Base-by-base conservation (phyloP, 2,888 invertebrate species). In the Apodemia mormo region DNA sequence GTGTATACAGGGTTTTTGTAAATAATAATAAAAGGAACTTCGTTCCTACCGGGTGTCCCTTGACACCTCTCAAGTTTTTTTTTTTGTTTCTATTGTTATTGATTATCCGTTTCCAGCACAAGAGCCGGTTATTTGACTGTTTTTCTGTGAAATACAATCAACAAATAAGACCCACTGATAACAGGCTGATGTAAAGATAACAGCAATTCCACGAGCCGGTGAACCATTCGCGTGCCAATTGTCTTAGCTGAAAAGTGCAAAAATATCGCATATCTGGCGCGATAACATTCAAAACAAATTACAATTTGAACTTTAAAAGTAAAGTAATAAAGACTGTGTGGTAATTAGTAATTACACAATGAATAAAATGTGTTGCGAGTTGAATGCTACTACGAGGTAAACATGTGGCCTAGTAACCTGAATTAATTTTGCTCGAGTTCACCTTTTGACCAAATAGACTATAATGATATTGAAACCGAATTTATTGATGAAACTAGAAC, bases 181-280 rank as follows among this genome's bases (percentile, higher is more conserved):
- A 52, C 5, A 52, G 7, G 14, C 52, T 52, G 52, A 52, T 52
- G 52, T n/a, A 52, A 52, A n/a, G 52, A 52, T 52, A n/a, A 52
- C 14, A n/a, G 52, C n/a, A n/a, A n/a, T 52, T 52, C 52, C 52
- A 14, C 14, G 52, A 52, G 52, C n/a, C 52, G 3, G 52, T n/a
- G 52, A 52, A 52, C n/a, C n/a, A 52, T 52, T 6, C 52, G 52
- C 52, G n/a, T 52, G 52, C 52, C 52, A 52, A n/a, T 52, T 52
- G 52, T 52, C 52, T n/a, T n/a, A 52, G n/a, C n/a, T n/a, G 5
- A 52, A 12, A 0, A 52, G 7, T 52, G 52, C 52, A 45, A 52
- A 52, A 52, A 52, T n/a, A 52, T n/a, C n/a, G n/a, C 52, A n/a
- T 52, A 52, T 52, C 52, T 52, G 1, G 7, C 10, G 45, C 12